A percentile compares a stretch with the other conserved stretches of the same genome.
Evolutionary conservation across 2,797 vertebrate genomes (phyloP).

Genomic region (Rhabdomys pumilio): DNA sequence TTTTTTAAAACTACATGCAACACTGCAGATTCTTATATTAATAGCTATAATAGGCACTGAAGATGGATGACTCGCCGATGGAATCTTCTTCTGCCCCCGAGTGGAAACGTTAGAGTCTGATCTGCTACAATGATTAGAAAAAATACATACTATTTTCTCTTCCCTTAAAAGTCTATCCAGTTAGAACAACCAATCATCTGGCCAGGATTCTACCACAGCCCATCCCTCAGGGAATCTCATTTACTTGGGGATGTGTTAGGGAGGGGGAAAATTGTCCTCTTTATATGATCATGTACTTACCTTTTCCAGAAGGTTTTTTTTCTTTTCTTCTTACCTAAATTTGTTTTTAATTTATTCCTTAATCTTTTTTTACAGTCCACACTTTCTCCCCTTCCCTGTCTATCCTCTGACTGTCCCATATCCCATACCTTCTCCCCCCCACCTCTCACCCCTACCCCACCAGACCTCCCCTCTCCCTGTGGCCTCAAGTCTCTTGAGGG

Average conservation of each 20-base stretch:
- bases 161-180: background rate
- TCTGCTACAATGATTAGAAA: background rate
- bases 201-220: background rate
- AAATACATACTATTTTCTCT: background rate
- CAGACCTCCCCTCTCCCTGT: too few species aligned
- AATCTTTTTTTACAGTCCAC: too few species aligned
- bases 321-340: background rate
- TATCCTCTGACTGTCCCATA: too few species aligned
- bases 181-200: background rate
- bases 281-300: background rate
- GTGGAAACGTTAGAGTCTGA: background rate
- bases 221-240: background rate
- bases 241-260: background rate
- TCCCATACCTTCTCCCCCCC: too few species aligned
- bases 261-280: background rate
- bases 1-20: background rate
- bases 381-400: too few species aligned
- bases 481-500: too few species aligned
- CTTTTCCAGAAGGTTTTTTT: background rate
- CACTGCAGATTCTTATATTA: background rate
- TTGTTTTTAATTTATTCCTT: too few species aligned
- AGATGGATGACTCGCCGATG: background rate
- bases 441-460: too few species aligned
- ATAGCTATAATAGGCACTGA: background rate
- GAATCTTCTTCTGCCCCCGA: background rate